phyloP scores from a whole-genome alignment of 2,113 vertebrate species.

The Albula glossodonta region DNA sequence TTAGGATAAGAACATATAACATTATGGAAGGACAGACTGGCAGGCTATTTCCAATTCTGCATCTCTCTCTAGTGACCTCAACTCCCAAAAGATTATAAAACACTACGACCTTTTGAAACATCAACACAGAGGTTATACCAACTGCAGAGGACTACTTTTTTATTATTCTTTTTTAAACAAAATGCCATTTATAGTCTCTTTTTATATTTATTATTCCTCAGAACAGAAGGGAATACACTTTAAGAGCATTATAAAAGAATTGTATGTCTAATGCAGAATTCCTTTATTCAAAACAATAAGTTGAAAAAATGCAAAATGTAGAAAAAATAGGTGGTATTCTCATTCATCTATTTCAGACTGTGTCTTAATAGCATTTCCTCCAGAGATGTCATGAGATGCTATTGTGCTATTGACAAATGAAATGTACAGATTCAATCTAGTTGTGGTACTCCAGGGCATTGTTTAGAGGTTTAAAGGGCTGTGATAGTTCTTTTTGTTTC shows the following conservation, averaged over 20 bases:
- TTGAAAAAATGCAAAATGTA: slow-evolving; percentile 6
- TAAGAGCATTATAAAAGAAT: neutral
- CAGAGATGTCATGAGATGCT: slow-evolving; percentile 20
- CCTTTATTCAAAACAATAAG: slow-evolving; percentile 10
- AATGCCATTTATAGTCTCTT: neutral
- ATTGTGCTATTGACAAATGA: slow-evolving; percentile 35
- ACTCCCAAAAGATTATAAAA: neutral
- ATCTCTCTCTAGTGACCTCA: too few relatives aligned
- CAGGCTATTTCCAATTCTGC: neutral
- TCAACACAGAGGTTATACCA: neutral
- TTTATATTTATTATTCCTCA: neutral
- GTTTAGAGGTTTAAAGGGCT: slow-evolving; percentile 31
- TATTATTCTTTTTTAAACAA: neutral
- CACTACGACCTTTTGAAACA: neutral
- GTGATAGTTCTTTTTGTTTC: slow-evolving; percentile 28
- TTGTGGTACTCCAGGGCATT: slow-evolving; percentile 33
- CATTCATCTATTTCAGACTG: slow-evolving; percentile 27
- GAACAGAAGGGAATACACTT: neutral
- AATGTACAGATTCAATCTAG: slow-evolving; percentile 24
- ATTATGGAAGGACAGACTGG: neutral
- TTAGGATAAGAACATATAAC: neutral
- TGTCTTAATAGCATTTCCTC: neutral
- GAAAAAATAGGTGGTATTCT: slow-evolving; percentile 5
- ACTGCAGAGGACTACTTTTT: neutral
- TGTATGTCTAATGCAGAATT: neutral